These are phyloP conservation scores for Ruditapes philippinarum DNA, from an alignment of 1,140 invertebrate genomes.

Conservation along the genomic window DNA sequence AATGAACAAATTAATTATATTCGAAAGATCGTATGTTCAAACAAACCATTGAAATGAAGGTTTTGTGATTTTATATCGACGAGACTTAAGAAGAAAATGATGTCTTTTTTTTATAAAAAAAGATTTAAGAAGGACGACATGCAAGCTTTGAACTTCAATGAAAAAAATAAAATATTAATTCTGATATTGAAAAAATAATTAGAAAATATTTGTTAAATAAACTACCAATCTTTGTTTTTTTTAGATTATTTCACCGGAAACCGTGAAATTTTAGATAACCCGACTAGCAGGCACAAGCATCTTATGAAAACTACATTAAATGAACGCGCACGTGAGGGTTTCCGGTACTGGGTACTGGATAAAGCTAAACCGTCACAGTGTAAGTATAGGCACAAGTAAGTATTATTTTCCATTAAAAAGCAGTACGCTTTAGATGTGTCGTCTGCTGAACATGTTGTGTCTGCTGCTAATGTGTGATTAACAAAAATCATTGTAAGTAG, in stretches of 20 bases:
- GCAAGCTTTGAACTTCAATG: too few species aligned
- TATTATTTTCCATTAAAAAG: conserved; percentile 22
- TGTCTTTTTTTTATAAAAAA: too few species aligned
- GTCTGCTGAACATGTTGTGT: background rate
- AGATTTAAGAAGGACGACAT: too few species aligned
- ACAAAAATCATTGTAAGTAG: too few species aligned
- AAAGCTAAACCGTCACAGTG: conserved; percentile 76
- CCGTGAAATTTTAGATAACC: conserved; percentile 17
- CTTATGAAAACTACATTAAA: conserved; percentile 54
- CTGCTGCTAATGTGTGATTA: background rate
- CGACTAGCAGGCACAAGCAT: background rate
- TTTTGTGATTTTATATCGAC: too few species aligned
- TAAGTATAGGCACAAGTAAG: conserved; percentile 73
- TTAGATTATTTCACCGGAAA: conserved; percentile 54
- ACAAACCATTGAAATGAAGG: too few species aligned
- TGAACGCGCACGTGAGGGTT: conserved; percentile 75
- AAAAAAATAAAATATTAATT: too few species aligned
- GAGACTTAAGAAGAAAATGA: too few species aligned
- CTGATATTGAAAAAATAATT: too few species aligned
- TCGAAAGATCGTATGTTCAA: too few species aligned
- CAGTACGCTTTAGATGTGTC: conserved; percentile 1
- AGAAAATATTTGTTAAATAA: too few species aligned
- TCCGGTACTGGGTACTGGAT: conserved; percentile 80
- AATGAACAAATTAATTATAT: too few species aligned
- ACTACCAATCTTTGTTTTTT: background rate